Evolutionary conservation across 1,140 invertebrate species (phyloP), one percentile per base, ranked within the genome.

Genomic region (Spodoptera frugiperda): DNA sequence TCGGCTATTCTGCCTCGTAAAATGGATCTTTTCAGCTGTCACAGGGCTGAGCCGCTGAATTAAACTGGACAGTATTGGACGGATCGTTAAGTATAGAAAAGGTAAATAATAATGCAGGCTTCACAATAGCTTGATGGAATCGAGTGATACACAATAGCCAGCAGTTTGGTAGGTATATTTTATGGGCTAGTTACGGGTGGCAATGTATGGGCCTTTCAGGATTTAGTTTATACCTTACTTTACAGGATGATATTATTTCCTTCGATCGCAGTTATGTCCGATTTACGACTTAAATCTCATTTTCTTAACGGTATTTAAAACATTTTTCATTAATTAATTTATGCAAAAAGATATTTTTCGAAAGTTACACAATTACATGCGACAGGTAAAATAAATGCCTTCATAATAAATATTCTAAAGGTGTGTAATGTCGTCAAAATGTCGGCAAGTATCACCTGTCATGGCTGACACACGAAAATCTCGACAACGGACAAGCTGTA

Each of bases 121-220:
- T 79, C 71, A 86, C 85, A 89, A 88, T 89, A 84, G 84, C 67
- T 70, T 76, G 80, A 83, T 82, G 80, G 78, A 78, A 80, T 75
- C 85, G 87, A 81, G 54, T 78, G 81, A 87, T 83, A 80, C 78
- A 90, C 87, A 90, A 89, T 90, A 83, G 82, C 55, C 67, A 49
- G 63, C 15, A 75, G 54, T 81, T 76, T 74, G 51, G 73, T 81
- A 46, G 33, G 61, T 67, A 30, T 63, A 75, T 46, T 75, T 75
- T 75, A 75, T 65, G 59, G 59, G 17, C 59, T 75, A 75, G 72
- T 75, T 75, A 53, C 65, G n/a, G 33, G 12, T n/a, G 44, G 48
- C 44, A 19, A 54, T 54, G 48, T 75, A 49, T n/a, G 25, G 59
- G 19, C 71, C 30, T 51, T 53, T 63, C 48, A 75, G 25, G 54